Base-by-base conservation (phyloP, 92 coral and sea anemone species). In the Zoanthus sociatus region DNA sequence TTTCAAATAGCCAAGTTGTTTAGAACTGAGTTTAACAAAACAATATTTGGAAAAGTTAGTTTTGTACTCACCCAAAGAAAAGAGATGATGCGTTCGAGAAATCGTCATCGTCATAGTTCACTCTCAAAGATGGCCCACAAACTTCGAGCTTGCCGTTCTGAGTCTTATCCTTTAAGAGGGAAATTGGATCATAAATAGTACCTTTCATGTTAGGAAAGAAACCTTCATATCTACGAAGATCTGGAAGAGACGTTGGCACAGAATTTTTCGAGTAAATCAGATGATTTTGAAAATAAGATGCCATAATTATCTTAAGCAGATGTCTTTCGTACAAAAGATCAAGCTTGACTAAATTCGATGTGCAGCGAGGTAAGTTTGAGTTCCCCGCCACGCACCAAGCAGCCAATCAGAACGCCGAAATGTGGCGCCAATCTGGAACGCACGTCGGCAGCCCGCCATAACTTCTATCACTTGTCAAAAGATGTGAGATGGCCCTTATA, bases 351-450 rank as follows among this genome's bases (percentile, higher is more conserved):
- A 94, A 83, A 84, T 87, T 63, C 94, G 88, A 75, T 94, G 98
- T 89, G 94, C 96, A 71, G 90, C 46, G 64, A 90, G 84, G 92
- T 86, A 93, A 92, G 88, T 95, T 95, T 95, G 98, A 95, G 94
- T 95, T 95, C 92, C 99, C 98, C 99, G 98, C 98, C 95, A 90
- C 90, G 86, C 90, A 77, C 54, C 75, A 76, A 81, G 76, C 88
- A 89, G 61, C 98, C 95, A 94, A 94, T 94, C 94, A 94, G 91
- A 78, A 72, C 84, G 73, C 87, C 42, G 83, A 86, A 78, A 84
- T 87, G 92, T 91, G 98, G 98, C 98, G 98, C 90, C 96, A 82
- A 54, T 53, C 84, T 86, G 71, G 89, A 66, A 94, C 86, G 98
- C 93, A 87, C 88, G 90, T 84, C 87, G 78, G 78, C 87, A 71